Evolutionary conservation across 30 jellyfish, hydroid and myxozoan genomes (phyloP), one percentile per base, ranked within the genome.

Genomic region (Hydra vulgaris): DNA sequence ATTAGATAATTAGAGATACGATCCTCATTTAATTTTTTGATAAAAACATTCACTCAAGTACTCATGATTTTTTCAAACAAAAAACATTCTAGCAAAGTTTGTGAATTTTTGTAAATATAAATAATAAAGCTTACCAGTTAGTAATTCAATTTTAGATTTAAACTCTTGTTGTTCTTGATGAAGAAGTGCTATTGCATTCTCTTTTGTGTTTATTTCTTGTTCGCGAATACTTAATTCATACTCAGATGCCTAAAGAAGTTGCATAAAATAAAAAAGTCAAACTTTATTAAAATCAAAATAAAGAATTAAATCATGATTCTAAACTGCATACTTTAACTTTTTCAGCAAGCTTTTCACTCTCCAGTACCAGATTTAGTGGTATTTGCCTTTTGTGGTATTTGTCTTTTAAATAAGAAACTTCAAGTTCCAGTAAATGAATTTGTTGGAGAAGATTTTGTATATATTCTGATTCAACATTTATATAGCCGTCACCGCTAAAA

Each of bases 401-500:
- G 26, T 56, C 78, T 3, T 75, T 76, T 18, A 91, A 85, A 53
- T 91, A 91, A 3, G 81, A 88, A 8, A 94, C 72, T 69, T 91
- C 98, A 20, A 91, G 76, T 67, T 91, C 98, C 84, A 91, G 78
- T 77, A 91, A 91, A 78, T 86, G 87, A 73, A 91, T 86, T 71
- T 91, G 98, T 54, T 91, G 96, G 78, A 86, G 96, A 54, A 91
- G 74, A 76, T 91, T 91, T 53, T 82, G 88, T 27, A 91, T 91
- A 79, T 91, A 91, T 77, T 91, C 98, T 20, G 89, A 73, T 76
- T 91, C 98, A 78, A 91, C 85, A 18, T 84, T 80, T 18, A 77
- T 21, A 23, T 53, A 53, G 7, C 69, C 79, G 7, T 16, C 54
- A 78, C 85, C 69, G 54, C 52, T 53, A 19, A 16, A 26, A 53